Percentiles rank a stretch among this genome's conserved stretches.
Evolutionary conservation across 2,888 invertebrate genomes (phyloP).

Genomic region (Clistopyga incitator): DNA sequence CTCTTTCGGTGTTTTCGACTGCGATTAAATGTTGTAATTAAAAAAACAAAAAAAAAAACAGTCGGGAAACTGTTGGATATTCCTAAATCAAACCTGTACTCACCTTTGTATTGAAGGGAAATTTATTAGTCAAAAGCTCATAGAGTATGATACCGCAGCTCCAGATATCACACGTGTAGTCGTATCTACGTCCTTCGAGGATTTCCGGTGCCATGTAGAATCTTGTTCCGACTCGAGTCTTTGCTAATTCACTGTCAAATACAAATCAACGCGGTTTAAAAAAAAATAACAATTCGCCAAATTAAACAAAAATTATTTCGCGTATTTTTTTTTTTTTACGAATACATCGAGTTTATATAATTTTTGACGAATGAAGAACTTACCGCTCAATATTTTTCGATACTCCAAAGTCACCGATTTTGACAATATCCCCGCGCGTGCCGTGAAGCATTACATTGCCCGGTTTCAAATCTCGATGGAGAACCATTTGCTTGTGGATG

Average conservation of each 20-base stretch:
- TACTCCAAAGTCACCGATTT: slow-evolving; percentile 95
- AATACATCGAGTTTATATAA: too few relatives aligned
- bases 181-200: slow-evolving; percentile 91
- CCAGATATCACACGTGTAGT: slow-evolving; percentile 94
- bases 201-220: slow-evolving; percentile 95
- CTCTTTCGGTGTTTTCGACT: too few relatives aligned
- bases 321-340: too few relatives aligned
- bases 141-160: slow-evolving; percentile 94
- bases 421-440: slow-evolving; percentile 88
- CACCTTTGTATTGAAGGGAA: slow-evolving; percentile 76
- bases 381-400: slow-evolving; percentile 87
- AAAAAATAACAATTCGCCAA: too few relatives aligned
- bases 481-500: slow-evolving; percentile 91
- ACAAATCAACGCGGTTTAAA: too few relatives aligned
- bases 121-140: slow-evolving; percentile 86
- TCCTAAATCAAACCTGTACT: not conserved
- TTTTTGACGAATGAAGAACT: slow-evolving; percentile 25
- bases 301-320: too few relatives aligned
- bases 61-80: not conserved
- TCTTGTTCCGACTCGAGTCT: slow-evolving; percentile 75
- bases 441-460: slow-evolving; percentile 93
- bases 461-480: slow-evolving; percentile 94
- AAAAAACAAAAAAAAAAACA: too few relatives aligned
- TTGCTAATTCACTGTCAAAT: slow-evolving; percentile 47
- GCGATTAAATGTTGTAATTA: too few relatives aligned